A percentile compares a stretch with the other conserved stretches of the same genome.
Conservation (phyloP, 1,140 invertebrate genomes). For the Hylyphantes graminicola region DNA sequence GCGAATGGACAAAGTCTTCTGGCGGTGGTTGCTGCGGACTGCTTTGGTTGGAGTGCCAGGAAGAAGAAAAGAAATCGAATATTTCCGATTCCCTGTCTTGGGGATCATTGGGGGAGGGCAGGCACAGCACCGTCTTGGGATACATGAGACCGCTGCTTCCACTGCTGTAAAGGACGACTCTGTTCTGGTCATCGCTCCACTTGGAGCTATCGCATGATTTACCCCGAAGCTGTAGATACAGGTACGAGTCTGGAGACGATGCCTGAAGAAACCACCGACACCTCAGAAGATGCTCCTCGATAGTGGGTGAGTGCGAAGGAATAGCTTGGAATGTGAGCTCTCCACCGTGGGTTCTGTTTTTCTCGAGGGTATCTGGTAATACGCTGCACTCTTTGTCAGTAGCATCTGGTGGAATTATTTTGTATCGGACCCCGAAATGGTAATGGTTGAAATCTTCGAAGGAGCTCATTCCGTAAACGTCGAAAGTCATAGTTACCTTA, state of each 20-base stretch:
- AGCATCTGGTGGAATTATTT: slow-evolving; percentile 73
- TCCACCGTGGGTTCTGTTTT: slow-evolving; percentile 58
- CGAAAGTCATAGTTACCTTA: slow-evolving; percentile 77
- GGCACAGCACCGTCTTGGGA: slow-evolving; percentile 58
- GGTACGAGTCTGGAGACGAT: slow-evolving; percentile 50
- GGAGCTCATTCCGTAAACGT: slow-evolving; percentile 82
- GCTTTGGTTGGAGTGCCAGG: slow-evolving; percentile 57
- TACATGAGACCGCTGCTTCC: slow-evolving; percentile 37
- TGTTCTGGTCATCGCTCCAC: slow-evolving; percentile 27
- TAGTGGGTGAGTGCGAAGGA: neutral
- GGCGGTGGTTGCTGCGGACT: neutral
- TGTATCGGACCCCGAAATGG: slow-evolving; percentile 85
- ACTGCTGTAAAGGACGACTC: slow-evolving; percentile 47
- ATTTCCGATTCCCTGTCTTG: slow-evolving; percentile 7
- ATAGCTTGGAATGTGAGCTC: slow-evolving; percentile 56
- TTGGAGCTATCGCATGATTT: slow-evolving; percentile 8
- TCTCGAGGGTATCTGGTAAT: slow-evolving; percentile 65
- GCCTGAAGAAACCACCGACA: slow-evolving; percentile 62
- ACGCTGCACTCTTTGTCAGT: slow-evolving; percentile 65
- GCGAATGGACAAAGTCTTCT: slow-evolving; percentile 2
- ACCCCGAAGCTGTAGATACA: slow-evolving; percentile 61
- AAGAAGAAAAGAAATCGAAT: slow-evolving; percentile 59
- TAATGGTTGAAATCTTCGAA: slow-evolving; percentile 85
- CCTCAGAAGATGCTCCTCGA: slow-evolving; percentile 38
- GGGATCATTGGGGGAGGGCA: slow-evolving; percentile 8